phyloP scores from a whole-genome alignment of 1,140 invertebrate species.

The Drosophila equinoxialis region DNA sequence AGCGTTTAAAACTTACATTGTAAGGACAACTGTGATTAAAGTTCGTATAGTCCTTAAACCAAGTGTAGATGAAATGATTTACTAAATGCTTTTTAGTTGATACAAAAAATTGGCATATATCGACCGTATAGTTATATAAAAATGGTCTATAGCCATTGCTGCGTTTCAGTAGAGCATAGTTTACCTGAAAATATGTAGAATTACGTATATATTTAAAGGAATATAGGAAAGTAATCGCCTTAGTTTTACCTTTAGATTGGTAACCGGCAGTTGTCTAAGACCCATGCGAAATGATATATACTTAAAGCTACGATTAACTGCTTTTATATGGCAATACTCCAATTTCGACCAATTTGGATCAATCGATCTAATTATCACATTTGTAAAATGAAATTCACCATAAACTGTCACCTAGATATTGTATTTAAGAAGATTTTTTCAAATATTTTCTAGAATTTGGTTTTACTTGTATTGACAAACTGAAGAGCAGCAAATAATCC shows the following conservation, averaged over 20 bases:
- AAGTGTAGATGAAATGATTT: constrained; percentile 6
- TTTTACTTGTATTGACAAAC: constrained; percentile 1
- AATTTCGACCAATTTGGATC: constrained; percentile 9
- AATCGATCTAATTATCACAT: background rate
- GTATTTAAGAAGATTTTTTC: background rate
- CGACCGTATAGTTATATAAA: constrained; percentile 14
- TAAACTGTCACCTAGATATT: background rate
- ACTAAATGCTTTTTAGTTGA: constrained; percentile 12
- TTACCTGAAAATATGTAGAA: constrained; percentile 4
- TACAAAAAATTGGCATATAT: constrained; percentile 20
- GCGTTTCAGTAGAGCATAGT: constrained; percentile 13
- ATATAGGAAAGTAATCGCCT: no score
- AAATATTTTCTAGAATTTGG: background rate
- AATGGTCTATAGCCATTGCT: constrained; percentile 30
- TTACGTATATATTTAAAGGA: no score
- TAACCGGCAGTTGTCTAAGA: constrained; percentile 23
- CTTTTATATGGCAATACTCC: constrained; percentile 17
- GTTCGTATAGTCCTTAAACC: constrained; percentile 26
- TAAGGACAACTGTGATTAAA: constrained; percentile 34
- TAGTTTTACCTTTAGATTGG: constrained; percentile 19
- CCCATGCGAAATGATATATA: constrained; percentile 6
- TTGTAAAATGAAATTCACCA: constrained; percentile 2
- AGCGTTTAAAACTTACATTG: background rate
- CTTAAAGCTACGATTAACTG: constrained; percentile 40
- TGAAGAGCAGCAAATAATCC: background rate